Evolutionary conservation across 2,113 vertebrate genomes (phyloP).

Genomic region (Nothocercus nigrocapillus): DNA sequence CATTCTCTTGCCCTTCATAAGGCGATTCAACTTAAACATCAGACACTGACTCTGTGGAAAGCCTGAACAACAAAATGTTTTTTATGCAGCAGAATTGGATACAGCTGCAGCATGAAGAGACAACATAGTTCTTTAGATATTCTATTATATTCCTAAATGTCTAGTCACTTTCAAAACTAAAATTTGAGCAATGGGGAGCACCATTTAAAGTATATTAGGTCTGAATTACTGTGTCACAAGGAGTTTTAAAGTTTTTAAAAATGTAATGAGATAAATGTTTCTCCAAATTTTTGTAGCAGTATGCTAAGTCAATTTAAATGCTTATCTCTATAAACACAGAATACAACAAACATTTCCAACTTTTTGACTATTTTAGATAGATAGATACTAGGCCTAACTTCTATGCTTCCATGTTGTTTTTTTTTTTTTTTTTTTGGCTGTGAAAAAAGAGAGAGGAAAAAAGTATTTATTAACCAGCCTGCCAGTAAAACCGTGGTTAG

Average conservation of each 20-base stretch:
- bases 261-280: slow-evolving; percentile 52
- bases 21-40: slow-evolving; percentile 17
- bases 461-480: not conserved
- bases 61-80: slow-evolving; percentile 37
- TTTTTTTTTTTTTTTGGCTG: too few relatives aligned
- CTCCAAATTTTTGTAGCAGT: slow-evolving; percentile 49
- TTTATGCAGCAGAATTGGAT: not conserved
- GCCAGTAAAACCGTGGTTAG: not conserved
- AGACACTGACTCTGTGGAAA: slow-evolving; percentile 12
- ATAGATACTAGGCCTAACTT: slow-evolving; percentile 28
- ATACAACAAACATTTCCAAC: slow-evolving; percentile 48
- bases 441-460: not conserved
- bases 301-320: slow-evolving; percentile 42
- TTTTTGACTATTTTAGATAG: not conserved
- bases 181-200: slow-evolving; percentile 41
- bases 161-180: not conserved
- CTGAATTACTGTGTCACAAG: slow-evolving; percentile 51
- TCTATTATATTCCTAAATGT: not conserved
- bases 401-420: not conserved
- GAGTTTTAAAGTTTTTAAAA: slow-evolving; percentile 20
- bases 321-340: slow-evolving; percentile 55
- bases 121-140: not conserved
- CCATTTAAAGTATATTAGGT: slow-evolving; percentile 6
- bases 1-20: not conserved
- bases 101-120: not conserved